phyloP scores from a whole-genome alignment of 2,113 vertebrate genomes.

The Nothoprocta pentlandii region DNA sequence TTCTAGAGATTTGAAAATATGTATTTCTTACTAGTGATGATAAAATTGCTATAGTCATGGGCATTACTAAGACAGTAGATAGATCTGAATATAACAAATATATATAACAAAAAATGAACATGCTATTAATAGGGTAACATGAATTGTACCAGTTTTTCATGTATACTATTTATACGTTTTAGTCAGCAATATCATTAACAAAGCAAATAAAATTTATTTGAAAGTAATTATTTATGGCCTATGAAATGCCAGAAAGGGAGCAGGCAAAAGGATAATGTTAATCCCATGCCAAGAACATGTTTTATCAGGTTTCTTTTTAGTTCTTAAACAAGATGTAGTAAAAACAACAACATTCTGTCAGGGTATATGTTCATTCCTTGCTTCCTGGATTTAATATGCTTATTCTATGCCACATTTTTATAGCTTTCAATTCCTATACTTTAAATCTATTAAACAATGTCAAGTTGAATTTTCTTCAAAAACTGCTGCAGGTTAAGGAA shows the following conservation, averaged over 20 bases:
- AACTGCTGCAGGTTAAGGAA: constrained; percentile 70
- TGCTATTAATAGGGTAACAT: constrained; percentile 35
- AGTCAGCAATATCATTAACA: constrained; percentile 50
- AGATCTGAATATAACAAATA: constrained; percentile 72
- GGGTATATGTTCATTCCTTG: constrained; percentile 63
- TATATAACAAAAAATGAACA: constrained; percentile 68
- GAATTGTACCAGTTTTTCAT: constrained; percentile 27
- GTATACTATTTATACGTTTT: background rate
- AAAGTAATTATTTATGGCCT: constrained; percentile 36
- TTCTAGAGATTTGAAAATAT: constrained; percentile 68
- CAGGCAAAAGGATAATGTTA: constrained; percentile 30
- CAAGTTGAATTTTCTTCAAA: constrained; percentile 72
- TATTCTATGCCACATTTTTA: constrained; percentile 74
- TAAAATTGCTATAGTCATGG: constrained; percentile 70
- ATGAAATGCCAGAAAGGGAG: constrained; percentile 56
- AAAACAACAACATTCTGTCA: constrained; percentile 73
- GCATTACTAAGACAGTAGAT: constrained; percentile 74
- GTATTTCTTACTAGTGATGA: constrained; percentile 66
- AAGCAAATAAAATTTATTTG: constrained; percentile 53
- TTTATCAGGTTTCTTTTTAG: constrained; percentile 64
- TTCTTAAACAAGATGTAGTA: constrained; percentile 66
- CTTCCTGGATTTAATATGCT: constrained; percentile 67
- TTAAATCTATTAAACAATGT: constrained; percentile 78
- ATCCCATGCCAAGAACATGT: constrained; percentile 62
- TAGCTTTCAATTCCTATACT: constrained; percentile 73